These are phyloP conservation scores for Probosciger aterrimus DNA, from an alignment of 2,113 vertebrate species.

Conservation along the genomic window DNA sequence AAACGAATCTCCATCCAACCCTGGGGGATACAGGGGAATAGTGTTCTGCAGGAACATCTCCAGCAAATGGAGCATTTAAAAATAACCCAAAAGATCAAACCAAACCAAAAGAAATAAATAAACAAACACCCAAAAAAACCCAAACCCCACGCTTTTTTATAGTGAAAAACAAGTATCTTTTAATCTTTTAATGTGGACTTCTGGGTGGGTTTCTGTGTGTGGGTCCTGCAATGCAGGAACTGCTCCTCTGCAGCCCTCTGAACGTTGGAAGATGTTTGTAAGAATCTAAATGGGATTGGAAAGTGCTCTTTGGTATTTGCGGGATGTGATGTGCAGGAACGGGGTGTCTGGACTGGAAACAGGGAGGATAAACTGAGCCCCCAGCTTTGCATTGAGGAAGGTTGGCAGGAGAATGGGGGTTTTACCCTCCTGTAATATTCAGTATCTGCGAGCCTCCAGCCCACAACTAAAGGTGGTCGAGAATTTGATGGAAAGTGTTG, in stretches of 20 bases:
- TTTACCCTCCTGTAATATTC: background rate
- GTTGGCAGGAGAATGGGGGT: background rate
- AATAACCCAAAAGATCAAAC: background rate
- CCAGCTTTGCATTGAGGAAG: background rate
- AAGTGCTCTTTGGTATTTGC: background rate
- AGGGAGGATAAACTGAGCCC: background rate
- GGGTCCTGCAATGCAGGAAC: background rate
- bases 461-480: background rate
- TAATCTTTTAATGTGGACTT: background rate
- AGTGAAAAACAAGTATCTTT: background rate
- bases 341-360: background rate
- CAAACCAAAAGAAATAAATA: background rate
- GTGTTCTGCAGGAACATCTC: background rate
- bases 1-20: background rate
- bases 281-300: background rate
- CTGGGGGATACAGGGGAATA: background rate
- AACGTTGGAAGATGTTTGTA: background rate
- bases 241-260: background rate
- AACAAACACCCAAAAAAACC: background rate
- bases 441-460: background rate
- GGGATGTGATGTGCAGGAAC: background rate
- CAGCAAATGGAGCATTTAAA: background rate
- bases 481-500: background rate
- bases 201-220: background rate
- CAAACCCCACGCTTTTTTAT: background rate